Evolutionary conservation across 1,140 invertebrate species (phyloP), one percentile per base, ranked within the genome.

Genomic region (Drosophila watanabei): DNA sequence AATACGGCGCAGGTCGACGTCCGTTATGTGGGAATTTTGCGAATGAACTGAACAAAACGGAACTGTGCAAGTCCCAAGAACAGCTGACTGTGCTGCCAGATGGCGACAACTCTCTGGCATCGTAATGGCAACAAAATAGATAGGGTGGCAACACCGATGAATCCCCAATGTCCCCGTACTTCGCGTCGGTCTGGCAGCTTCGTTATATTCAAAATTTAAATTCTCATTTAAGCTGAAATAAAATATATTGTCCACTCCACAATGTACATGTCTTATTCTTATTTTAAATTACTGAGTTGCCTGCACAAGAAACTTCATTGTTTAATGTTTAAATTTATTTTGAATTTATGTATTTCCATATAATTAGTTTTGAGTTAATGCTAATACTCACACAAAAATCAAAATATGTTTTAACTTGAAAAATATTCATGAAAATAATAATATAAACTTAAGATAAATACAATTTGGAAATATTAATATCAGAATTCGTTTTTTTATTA

Each of bases 401-500:
- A 43, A n/a, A 10, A 43, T 43, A 7, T 14, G 13, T 48, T 46
- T 46, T 11, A 13, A 7, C 1, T 24, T 46, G 5, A 7, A 46
- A 49, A 28, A 30, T 9, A 4, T 10, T 30, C 8, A 8, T 11
- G 0, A 10, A n/a, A 30, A 30, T 10, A 5, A 4, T 0, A 49
- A 7, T 16, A 28, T 10, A 49, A 28, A 5, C 4, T 49, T 16
- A 16, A 1, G 13, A 28, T 48, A n/a, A 51, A 49, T 49, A 30
- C 8, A 32, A 33, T 9, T 32, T 51, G 9, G 0, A n/a, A 35
- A 2, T 18, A 39, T 39, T 11, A 37, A 8, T 56, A 58, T 75
- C 24, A n/a, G 5, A 46, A n/a, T 62, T 71, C 66, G 66, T 71
- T 71, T 63, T 70, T 75, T 65, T 14, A 83, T 90, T 85, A 88